Base-by-base conservation (phyloP, 2,888 invertebrate genomes). In the Phortica magna region DNA sequence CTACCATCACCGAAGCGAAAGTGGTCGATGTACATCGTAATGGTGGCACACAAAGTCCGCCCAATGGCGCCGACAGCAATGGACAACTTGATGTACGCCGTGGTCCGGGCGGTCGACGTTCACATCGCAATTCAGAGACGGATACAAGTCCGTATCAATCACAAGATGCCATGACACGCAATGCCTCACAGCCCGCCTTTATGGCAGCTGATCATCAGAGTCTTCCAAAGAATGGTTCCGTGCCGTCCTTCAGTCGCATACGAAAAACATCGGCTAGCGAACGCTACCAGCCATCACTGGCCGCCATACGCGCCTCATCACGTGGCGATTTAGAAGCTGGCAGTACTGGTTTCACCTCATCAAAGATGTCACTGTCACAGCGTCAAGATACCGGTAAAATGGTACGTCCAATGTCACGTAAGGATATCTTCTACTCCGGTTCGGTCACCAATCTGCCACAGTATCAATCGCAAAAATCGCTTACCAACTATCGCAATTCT, bases 351-450 rank as follows among this genome's bases (percentile, higher is more conserved):
- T 94, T 95, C 89, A 95, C 94, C 82, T 94, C 95, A 78, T 95
- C 95, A 0, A 95, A 95, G 89, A 89, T 95, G 77, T 95, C 94
- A 0, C 92, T 94, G 0, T 92, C 95, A 0, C 90, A 90, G 73
- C 89, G 91, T 1, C 88, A 88, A 19, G 92, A 90, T 65, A 84
- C 89, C 17, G 89, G 91, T 68, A 93, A 94, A 77, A 96, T 97
- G 93, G 95, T 97, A 17, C 94, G 98, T 19, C 98, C 98, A 3
- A 92, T 99, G 92, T 98, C 98, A 7, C 94, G 98, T 74, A 98
- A 98, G 90, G 99, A 99, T 92, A 98, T 99, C 89, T 99, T 99
- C 93, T 99, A 99, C 92, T 98, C 98, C 2, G 98, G 99, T 43
- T 98, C 98, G 68, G 96, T 99, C 39, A 94, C 96, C 79, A 97